These are phyloP conservation scores for Oppia nitens DNA, from an alignment of 1,140 invertebrate genomes.

Conservation along the genomic window DNA sequence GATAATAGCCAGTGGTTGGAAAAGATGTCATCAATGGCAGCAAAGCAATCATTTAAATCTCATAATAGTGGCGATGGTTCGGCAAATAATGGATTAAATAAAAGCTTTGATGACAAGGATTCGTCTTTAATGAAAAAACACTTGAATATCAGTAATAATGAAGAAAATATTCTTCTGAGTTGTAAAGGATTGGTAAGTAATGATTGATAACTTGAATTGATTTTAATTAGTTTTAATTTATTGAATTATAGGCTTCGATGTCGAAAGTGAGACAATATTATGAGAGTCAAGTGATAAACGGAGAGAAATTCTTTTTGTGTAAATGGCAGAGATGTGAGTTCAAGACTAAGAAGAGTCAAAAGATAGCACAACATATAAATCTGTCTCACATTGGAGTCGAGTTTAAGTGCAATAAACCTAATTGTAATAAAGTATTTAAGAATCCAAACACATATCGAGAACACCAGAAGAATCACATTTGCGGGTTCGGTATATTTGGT, in stretches of 20 bases:
- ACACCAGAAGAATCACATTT: neutral
- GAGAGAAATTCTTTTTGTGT: neutral
- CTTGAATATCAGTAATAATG: neutral
- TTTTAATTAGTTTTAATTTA: too few species aligned
- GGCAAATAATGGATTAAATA: too few species aligned
- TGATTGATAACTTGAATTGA: too few species aligned
- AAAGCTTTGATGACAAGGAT: too few species aligned
- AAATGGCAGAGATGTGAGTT: neutral
- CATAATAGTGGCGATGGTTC: too few species aligned
- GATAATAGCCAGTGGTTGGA: too few species aligned
- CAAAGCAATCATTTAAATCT: too few species aligned
- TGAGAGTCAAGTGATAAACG: neutral
- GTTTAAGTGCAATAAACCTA: neutral
- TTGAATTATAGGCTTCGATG: too few species aligned
- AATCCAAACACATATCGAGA: neutral
- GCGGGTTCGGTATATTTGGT: neutral
- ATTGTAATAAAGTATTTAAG: neutral
- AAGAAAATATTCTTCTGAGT: neutral
- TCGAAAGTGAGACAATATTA: neutral
- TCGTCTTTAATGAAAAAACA: too few species aligned
- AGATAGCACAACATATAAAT: neutral
- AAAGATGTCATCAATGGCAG: too few species aligned
- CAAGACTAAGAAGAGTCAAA: neutral
- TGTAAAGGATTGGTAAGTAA: neutral
- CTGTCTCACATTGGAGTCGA: neutral